phyloP scores from a whole-genome alignment of 1,140 invertebrate genomes.

The Tachypleus tridentatus region DNA sequence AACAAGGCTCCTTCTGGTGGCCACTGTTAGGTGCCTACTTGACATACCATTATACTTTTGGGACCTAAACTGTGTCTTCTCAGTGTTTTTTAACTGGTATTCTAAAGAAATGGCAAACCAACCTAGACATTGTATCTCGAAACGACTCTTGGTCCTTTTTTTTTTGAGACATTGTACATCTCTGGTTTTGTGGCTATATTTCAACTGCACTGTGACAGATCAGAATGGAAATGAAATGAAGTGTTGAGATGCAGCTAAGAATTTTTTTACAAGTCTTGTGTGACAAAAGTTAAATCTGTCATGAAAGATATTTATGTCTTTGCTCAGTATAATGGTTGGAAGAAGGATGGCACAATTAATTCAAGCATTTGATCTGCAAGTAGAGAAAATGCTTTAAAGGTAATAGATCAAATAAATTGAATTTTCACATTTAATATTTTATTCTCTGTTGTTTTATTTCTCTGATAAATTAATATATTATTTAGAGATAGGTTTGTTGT shows the following conservation, averaged over 20 bases:
- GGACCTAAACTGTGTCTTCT: constrained; percentile 42
- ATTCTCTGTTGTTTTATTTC: too few species aligned
- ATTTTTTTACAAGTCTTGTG: constrained; percentile 78
- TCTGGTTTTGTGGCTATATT: constrained; percentile 64
- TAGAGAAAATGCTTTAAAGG: constrained; percentile 79
- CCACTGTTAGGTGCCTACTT: constrained; percentile 54
- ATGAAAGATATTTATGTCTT: constrained; percentile 60
- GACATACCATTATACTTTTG: constrained; percentile 48
- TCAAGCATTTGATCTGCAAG: constrained; percentile 67
- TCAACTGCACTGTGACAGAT: constrained; percentile 75
- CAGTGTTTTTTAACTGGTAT: constrained; percentile 31
- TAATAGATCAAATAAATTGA: too few species aligned
- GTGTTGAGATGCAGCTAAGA: constrained; percentile 67
- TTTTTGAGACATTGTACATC: constrained; percentile 51
- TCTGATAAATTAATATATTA: too few species aligned
- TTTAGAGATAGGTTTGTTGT: too few species aligned
- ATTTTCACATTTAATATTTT: too few species aligned
- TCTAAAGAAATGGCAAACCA: constrained; percentile 62
- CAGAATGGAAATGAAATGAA: constrained; percentile 66
- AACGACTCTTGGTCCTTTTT: constrained; percentile 37
- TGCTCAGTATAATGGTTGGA: constrained; percentile 63
- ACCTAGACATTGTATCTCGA: constrained; percentile 38
- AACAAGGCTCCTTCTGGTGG: constrained; percentile 53
- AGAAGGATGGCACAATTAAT: constrained; percentile 72
- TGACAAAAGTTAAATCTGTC: constrained; percentile 57